A percentile compares a stretch with the other conserved stretches of the same genome.
These are phyloP conservation scores for Kradibia gibbosae DNA, from an alignment of 1,140 invertebrate species.

Conservation along the genomic window DNA sequence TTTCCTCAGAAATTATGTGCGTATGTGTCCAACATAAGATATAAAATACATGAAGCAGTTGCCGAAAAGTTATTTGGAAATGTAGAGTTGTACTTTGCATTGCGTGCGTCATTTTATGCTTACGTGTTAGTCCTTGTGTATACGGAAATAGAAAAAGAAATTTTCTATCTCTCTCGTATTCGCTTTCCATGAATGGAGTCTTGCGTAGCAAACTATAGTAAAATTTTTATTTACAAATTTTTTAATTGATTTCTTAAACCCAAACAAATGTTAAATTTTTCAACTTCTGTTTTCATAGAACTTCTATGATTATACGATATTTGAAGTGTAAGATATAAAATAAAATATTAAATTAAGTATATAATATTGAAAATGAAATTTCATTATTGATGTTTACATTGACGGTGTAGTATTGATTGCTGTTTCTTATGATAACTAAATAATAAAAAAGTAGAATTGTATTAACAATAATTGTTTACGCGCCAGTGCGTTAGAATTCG, in stretches of 20 bases:
- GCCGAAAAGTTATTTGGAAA: constrained; percentile 10
- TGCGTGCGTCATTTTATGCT: neutral
- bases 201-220: constrained; percentile 37
- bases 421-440: neutral
- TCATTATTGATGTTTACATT: neutral
- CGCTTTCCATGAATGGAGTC: neutral
- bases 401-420: neutral
- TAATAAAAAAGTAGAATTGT: neutral
- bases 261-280: neutral
- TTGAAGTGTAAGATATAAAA: no score
- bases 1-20: constrained; percentile 2
- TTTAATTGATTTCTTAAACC: neutral
- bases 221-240: constrained; percentile 30
- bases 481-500: neutral
- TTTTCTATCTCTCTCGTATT: neutral
- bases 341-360: no score
- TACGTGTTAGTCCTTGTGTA: neutral
- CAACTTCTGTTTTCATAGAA: neutral
- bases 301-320: no score
- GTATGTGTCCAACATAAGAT: neutral
- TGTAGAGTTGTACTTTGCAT: constrained; percentile 7
- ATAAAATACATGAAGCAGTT: neutral
- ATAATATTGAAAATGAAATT: neutral
- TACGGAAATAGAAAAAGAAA: constrained; percentile 41
- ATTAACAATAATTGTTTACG: neutral